A percentile compares a stretch with the other conserved stretches of the same genome.
Conservation (phyloP, 2,888 invertebrate genomes). For the Macaria notata region DNA sequence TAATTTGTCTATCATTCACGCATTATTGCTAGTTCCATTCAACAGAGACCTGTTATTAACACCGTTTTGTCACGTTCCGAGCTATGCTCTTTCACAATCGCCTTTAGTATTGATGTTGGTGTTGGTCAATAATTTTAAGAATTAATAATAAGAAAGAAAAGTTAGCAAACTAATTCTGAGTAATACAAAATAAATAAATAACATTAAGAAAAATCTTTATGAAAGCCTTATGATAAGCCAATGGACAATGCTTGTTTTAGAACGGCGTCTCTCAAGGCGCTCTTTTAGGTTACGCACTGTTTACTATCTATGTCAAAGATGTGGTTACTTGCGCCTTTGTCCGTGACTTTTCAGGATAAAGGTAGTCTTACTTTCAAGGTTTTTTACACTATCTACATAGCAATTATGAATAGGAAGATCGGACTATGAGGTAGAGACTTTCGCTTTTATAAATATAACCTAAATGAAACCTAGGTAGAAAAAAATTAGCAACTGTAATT, state of each 20-base stretch:
- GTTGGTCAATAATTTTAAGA: no score
- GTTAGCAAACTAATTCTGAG: no score
- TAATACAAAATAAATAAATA: no score
- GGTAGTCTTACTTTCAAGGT: no score
- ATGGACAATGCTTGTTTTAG: background rate
- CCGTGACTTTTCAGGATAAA: no score
- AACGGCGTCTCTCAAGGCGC: background rate
- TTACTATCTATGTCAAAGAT: background rate
- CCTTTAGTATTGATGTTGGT: background rate
- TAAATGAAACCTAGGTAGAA: no score
- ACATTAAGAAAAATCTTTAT: no score
- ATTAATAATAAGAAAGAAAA: no score
- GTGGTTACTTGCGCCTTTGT: background rate
- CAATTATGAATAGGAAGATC: background rate
- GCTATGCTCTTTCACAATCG: conserved; percentile 6
- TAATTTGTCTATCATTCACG: conserved; percentile 7
- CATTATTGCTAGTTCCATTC: conserved; percentile 6
- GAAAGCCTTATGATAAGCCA: background rate
- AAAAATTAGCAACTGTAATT: no score
- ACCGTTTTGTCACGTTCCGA: conserved; percentile 14
- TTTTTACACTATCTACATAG: no score
- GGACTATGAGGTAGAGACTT: background rate
- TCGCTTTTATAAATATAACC: no score
- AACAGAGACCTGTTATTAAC: conserved; percentile 6
- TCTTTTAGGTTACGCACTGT: conserved; percentile 1